Conservation (phyloP, 2,113 vertebrate genomes). For the Corythaixoides concolor region DNA sequence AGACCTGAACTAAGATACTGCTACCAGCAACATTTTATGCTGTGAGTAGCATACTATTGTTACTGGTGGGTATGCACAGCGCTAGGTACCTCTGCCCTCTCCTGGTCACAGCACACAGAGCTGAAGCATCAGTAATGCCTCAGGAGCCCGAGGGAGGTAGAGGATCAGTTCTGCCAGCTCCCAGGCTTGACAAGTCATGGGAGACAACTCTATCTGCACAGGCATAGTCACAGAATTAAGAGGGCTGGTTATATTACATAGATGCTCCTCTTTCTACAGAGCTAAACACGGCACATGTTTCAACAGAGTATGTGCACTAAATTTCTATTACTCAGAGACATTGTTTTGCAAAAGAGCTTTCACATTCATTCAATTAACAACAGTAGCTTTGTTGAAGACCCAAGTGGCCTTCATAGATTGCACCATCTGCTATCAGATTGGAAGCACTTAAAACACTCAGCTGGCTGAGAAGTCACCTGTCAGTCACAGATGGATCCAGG, state of each 20-base stretch:
- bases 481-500: not conserved
- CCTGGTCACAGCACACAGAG: not conserved
- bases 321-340: not conserved
- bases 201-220: not conserved
- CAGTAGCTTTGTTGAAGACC: not conserved
- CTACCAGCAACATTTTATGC: not conserved
- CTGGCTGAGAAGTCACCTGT: not conserved
- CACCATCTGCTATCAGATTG: not conserved
- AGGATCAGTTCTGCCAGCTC: not conserved
- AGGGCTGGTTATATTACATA: fast-evolving
- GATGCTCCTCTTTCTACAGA: not conserved
- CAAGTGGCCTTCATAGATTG: not conserved
- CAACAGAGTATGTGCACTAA: not conserved
- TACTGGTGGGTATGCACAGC: fast-evolving
- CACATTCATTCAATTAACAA: not conserved
- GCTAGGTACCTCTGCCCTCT: not conserved
- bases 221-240: not conserved
- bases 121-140: not conserved
- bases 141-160: fast-evolving
- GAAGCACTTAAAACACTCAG: not conserved
- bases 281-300: not conserved
- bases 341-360: not conserved
- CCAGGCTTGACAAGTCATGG: fast-evolving
- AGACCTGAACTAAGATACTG: not conserved
- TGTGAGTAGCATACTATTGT: fast-evolving